Evolutionary conservation across 2,113 vertebrate genomes (phyloP).

Genomic region (Serinus canaria): DNA sequence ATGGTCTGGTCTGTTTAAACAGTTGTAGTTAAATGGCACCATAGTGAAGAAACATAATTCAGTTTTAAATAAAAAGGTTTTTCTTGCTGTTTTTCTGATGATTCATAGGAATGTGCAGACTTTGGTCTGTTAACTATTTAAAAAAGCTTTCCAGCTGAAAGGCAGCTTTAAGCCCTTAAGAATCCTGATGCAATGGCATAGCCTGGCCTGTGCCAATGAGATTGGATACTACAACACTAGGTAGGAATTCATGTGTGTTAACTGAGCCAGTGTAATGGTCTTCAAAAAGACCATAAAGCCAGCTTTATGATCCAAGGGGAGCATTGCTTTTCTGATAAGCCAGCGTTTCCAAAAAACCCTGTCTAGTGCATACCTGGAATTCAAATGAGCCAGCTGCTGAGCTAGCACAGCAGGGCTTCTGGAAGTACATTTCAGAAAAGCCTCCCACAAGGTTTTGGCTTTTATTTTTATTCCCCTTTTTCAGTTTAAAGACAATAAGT

Average conservation of each 20-base stretch:
- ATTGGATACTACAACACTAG: neutral
- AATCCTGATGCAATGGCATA: neutral
- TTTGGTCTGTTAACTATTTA: neutral
- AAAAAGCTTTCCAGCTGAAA: neutral
- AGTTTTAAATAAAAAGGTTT: neutral
- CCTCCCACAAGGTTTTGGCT: neutral
- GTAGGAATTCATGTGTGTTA: neutral
- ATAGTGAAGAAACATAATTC: neutral
- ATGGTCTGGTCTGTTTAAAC: neutral
- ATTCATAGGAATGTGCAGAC: neutral
- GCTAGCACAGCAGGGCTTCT: conserved; percentile 7
- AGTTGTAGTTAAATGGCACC: neutral
- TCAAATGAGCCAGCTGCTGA: conserved; percentile 36
- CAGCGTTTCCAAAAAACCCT: neutral
- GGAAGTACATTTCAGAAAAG: conserved; percentile 13
- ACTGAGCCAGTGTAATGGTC: neutral
- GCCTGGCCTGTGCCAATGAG: neutral
- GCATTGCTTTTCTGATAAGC: neutral
- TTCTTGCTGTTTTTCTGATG: neutral
- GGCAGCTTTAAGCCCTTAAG: neutral
- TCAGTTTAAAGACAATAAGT: neutral
- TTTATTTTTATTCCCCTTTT: neutral
- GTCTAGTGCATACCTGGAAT: conserved; percentile 24
- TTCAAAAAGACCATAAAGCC: conserved; percentile 5
- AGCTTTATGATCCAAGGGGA: conserved; percentile 16